Percentiles rank a stretch among this genome's conserved stretches.
Evolutionary conservation across 2,888 invertebrate species (phyloP).

Genomic region (Crepidodera aurea): DNA sequence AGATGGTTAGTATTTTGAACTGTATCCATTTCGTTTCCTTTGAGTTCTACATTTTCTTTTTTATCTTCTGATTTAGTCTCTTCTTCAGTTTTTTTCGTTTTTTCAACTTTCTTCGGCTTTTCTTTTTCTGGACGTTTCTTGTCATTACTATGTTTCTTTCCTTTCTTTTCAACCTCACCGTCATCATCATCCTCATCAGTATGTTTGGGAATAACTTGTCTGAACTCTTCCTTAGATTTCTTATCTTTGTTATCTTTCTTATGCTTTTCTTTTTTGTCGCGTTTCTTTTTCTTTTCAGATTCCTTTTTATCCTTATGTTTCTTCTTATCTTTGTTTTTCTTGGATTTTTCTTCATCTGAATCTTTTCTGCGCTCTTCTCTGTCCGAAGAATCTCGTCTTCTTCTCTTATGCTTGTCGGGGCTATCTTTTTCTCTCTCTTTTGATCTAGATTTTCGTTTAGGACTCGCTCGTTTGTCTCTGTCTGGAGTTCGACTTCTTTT

Average conservation of each 20-base stretch:
- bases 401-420: slow-evolving; percentile 56
- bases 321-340: slow-evolving; percentile 64
- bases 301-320: slow-evolving; percentile 67
- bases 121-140: slow-evolving; percentile 43
- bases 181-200: slow-evolving; percentile 54
- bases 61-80: slow-evolving; percentile 62
- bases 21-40: slow-evolving; percentile 57
- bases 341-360: slow-evolving; percentile 58
- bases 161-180: slow-evolving; percentile 26
- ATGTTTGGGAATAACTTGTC: slow-evolving; percentile 50
- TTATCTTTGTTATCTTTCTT: slow-evolving; percentile 56
- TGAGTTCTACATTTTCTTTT: slow-evolving; percentile 61
- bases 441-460: slow-evolving; percentile 59
- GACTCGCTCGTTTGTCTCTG: slow-evolving; percentile 51
- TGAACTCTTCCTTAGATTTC: slow-evolving; percentile 53
- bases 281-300: slow-evolving; percentile 59
- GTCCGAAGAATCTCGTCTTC: slow-evolving; percentile 52
- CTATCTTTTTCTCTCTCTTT: slow-evolving; percentile 53
- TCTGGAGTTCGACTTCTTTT: slow-evolving; percentile 47
- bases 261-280: slow-evolving; percentile 60
- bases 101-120: slow-evolving; percentile 53
- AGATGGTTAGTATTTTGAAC: neutral
- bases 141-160: slow-evolving; percentile 64
- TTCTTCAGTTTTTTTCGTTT: slow-evolving; percentile 61
- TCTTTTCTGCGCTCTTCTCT: slow-evolving; percentile 44